phyloP scores from a whole-genome alignment of 2,797 vertebrate species.

The Pterois miles region DNA sequence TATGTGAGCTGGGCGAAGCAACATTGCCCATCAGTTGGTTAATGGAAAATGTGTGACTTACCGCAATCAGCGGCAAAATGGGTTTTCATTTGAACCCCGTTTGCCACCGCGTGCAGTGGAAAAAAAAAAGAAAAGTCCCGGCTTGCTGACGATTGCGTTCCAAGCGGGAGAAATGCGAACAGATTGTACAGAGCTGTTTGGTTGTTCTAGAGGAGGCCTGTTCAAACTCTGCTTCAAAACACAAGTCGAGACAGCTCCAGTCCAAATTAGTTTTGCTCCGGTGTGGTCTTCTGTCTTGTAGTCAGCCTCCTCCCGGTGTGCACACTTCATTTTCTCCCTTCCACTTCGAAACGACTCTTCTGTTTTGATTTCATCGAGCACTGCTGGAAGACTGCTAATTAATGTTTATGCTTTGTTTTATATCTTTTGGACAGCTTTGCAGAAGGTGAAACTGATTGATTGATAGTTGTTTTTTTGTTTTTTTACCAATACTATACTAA shows the following conservation, averaged over 20 bases:
- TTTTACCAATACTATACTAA: neutral
- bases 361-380: slow-evolving; percentile 51
- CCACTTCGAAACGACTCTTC: slow-evolving; percentile 38
- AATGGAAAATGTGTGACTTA: slow-evolving; percentile 62
- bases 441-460: slow-evolving; percentile 5
- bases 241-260: slow-evolving; percentile 49
- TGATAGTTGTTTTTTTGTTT: neutral
- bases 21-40: slow-evolving; percentile 42
- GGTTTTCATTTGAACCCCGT: slow-evolving; percentile 67
- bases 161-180: slow-evolving; percentile 46
- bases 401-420: slow-evolving; percentile 31
- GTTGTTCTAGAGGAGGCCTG: slow-evolving; percentile 38
- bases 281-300: slow-evolving; percentile 30
- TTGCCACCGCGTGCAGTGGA: slow-evolving; percentile 39
- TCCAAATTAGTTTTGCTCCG: slow-evolving; percentile 52
- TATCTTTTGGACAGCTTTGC: slow-evolving; percentile 15
- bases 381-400: slow-evolving; percentile 62
- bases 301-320: slow-evolving; percentile 45
- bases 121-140: neutral
- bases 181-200: slow-evolving; percentile 58
- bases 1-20: slow-evolving; percentile 13
- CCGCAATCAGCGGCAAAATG: slow-evolving; percentile 59
- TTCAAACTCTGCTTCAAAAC: slow-evolving; percentile 50
- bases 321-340: slow-evolving; percentile 34
- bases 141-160: slow-evolving; percentile 35